These are phyloP conservation scores for Drosophila neotestacea DNA, from an alignment of 2,888 invertebrate species.

Conservation along the genomic window DNA sequence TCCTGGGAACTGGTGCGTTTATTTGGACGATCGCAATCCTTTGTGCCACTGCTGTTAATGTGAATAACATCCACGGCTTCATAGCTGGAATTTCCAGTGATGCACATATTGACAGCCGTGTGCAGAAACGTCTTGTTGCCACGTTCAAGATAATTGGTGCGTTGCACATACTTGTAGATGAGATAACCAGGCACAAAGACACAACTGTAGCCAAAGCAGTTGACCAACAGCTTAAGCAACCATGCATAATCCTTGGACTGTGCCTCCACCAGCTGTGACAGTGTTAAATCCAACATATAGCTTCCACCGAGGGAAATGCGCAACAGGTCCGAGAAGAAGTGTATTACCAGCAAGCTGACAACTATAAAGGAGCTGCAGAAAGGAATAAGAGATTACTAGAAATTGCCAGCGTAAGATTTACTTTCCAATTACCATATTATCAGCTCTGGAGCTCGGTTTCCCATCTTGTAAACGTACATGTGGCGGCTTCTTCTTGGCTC, in stretches of 20 bases:
- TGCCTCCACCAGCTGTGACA: constrained; percentile 85
- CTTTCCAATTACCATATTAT: constrained; percentile 75
- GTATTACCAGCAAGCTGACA: constrained; percentile 80
- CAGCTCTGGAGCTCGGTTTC: constrained; percentile 85
- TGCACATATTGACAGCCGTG: constrained; percentile 82
- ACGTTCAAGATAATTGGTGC: constrained; percentile 92
- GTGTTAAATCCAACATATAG: constrained; percentile 76
- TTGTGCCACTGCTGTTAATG: constrained; percentile 12
- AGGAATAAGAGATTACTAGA: not conserved
- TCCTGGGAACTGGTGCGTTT: constrained; percentile 87
- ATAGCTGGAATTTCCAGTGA: constrained; percentile 79
- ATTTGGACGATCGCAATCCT: constrained; percentile 42
- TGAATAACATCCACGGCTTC: constrained; percentile 85
- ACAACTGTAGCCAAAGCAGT: constrained; percentile 95
- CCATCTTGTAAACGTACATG: constrained; percentile 75
- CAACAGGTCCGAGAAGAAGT: constrained; percentile 83
- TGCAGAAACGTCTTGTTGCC: constrained; percentile 79
- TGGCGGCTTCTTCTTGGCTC: constrained; percentile 21
- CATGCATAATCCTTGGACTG: constrained; percentile 88
- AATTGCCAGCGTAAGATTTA: not conserved
- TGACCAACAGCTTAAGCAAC: constrained; percentile 91
- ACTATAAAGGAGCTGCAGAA: constrained; percentile 75
- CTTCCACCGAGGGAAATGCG: constrained; percentile 83
- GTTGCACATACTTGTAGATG: constrained; percentile 92
- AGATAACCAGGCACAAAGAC: constrained; percentile 94